Base-by-base conservation (phyloP, 2,113 vertebrate species). In the Alligator mississippiensis region DNA sequence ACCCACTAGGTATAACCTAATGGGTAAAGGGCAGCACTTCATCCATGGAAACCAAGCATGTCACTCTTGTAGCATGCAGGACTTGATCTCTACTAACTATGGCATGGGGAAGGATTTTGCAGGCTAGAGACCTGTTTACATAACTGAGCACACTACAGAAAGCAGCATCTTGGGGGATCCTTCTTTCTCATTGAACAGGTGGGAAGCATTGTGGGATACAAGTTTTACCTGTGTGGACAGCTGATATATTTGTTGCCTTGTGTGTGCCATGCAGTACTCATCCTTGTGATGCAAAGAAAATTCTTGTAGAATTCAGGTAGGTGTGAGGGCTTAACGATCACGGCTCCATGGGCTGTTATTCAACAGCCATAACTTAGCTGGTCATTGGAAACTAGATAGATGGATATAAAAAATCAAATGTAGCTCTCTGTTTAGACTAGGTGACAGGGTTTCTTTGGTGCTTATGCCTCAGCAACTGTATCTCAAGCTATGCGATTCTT, bases 211-310 rank as follows among this genome's bases (percentile, higher is more conserved):
- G 88, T 90, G 59, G 93, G 92, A 82, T 97, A 92, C 96, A 89
- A 3, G 6, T 92, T 87, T 83, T 93, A 87, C 84, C 24, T 13
- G 24, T 89, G 76, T 92, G 90, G 60, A 3, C 4, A 96, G 85
- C 96, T 96, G 94, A 77, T 94, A 93, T 90, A 88, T n/a, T 77
- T 91, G 47, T 90, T 94, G 90, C 95, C 94, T 94, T 72, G 2
- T 1, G 5, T 54, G n/a, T 22, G n/a, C 57, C 28, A 5, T 24
- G 58, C 21, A 60, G 22, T 60, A 57, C 30, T 47, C 47, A 47
- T 47, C 47, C 47, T 47, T 47, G 47, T 47, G 47, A 47, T 47
- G 47, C 68, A 30, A 70, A 70, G 66, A 30, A 30, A 14, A n/a
- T 21, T 34, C 66, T 70, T 6, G 19, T 72, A 72, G 21, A 30